Percentiles rank a stretch among this genome's conserved stretches.
These are phyloP conservation scores for Mya arenaria DNA, from an alignment of 1,140 invertebrate species.

Conservation along the genomic window DNA sequence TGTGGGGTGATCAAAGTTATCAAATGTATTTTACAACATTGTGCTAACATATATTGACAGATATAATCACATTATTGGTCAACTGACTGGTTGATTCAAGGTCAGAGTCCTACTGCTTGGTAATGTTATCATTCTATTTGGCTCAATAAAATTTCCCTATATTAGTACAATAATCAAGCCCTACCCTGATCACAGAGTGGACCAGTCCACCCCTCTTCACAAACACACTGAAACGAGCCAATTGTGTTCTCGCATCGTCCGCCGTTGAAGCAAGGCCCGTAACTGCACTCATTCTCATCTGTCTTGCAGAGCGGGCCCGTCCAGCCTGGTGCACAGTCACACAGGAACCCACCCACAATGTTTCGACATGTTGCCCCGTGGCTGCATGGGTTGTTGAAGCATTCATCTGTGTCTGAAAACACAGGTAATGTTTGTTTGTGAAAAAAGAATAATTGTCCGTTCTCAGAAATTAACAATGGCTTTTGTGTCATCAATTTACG, in stretches of 20 bases:
- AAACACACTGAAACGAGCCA: conserved; percentile 50
- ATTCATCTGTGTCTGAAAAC: conserved; percentile 53
- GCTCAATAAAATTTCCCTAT: too few relatives aligned
- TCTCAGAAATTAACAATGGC: neutral
- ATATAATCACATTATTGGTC: too few relatives aligned
- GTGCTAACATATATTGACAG: too few relatives aligned
- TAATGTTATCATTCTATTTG: too few relatives aligned
- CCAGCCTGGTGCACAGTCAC: conserved; percentile 74
- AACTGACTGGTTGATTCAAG: too few relatives aligned
- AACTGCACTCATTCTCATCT: conserved; percentile 56
- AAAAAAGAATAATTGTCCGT: too few relatives aligned
- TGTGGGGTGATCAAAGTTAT: too few relatives aligned
- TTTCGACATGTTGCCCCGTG: conserved; percentile 72
- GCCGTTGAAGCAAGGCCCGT: conserved; percentile 40
- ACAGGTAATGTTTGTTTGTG: too few relatives aligned
- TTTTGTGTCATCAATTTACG: neutral
- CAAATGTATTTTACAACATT: too few relatives aligned
- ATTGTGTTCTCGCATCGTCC: conserved; percentile 50
- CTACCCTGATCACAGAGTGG: conserved; percentile 39
- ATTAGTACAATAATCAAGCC: neutral
- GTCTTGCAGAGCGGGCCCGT: conserved; percentile 67
- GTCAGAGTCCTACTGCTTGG: too few relatives aligned
- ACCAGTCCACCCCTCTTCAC: conserved; percentile 49
- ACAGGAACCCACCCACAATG: conserved; percentile 69
- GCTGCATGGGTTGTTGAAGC: conserved; percentile 66